phyloP scores from a whole-genome alignment of 2,888 invertebrate species.

The Epsilonema sp. region DNA sequence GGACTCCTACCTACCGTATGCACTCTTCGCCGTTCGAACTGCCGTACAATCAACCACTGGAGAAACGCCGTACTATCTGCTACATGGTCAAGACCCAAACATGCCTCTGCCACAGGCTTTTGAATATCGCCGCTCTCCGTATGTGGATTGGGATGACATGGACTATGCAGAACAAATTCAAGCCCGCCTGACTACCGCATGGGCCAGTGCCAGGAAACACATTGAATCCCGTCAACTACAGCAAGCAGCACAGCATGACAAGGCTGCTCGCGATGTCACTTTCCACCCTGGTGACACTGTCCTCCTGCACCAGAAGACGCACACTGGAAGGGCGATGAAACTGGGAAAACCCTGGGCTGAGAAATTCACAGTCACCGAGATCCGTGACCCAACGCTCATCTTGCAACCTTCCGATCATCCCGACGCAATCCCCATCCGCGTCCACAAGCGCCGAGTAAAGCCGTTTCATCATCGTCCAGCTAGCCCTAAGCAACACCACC shows the following conservation, averaged over 20 bases:
- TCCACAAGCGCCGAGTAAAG: no score
- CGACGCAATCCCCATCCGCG: no score
- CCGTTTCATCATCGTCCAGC: no score
- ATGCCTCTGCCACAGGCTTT: conserved; percentile 10
- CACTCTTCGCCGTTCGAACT: conserved; percentile 15
- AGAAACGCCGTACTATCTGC: conserved; percentile 11
- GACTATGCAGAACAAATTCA: not conserved
- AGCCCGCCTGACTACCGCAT: not conserved
- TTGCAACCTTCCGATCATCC: no score
- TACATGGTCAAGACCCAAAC: conserved; percentile 10
- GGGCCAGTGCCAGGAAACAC: not conserved
- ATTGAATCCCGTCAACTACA: not conserved
- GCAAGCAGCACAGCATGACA: not conserved
- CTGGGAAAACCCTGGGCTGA: not conserved
- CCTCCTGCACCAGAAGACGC: not conserved
- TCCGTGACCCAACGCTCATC: no score
- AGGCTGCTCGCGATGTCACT: not conserved
- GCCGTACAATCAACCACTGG: conserved; percentile 11
- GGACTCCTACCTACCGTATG: conserved; percentile 12
- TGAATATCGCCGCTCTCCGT: not conserved
- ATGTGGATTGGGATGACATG: not conserved
- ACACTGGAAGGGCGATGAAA: not conserved
- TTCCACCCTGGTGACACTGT: not conserved
- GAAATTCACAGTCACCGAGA: no score
- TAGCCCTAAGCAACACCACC: no score